Evolutionary conservation across 2,888 invertebrate genomes (phyloP), one percentile per base, ranked within the genome.

Genomic region (Glyphotaelius pellucidus): DNA sequence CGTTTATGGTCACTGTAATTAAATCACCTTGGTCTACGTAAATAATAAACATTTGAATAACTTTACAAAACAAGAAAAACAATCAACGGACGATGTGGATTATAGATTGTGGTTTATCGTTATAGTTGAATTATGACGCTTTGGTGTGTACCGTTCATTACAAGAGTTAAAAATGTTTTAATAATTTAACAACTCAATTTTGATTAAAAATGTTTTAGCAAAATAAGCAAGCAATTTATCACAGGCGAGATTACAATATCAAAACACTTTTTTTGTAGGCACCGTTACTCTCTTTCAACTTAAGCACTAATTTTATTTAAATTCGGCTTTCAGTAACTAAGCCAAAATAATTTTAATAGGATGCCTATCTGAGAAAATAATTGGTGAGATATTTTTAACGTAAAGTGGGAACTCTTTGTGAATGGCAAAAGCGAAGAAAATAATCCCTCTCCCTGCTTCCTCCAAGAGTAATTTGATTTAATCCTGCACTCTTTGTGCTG

Each of bases 1-100:
- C 90, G 88, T 79, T 91, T 89, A 80, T 15, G 38, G 90, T 89
- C 83, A 31, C 30, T 38, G 35, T 92, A 92, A 92, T 92, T 92
- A 80, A 92, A 92, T 92, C 89, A 35, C 35, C 35, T 3, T 90
- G 83, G 90, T 52, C 83, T 35, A 83, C 87, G n/a, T 42, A 87
- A 87, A 87, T 38, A 87, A 87, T 80, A 87, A 87, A 87, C 35
- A 87, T 35, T 67, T 32, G 19, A 87, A 52, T 52, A 31, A 52
- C 67, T 67, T 87, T 32, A 67, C 67, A 32, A 30, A 52, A 52
- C 30, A 42, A 12, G 52, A 30, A 84, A 84, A 42, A 42, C 42
- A 42, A 42, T 42, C 84, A 31, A 38, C 84, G 19, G 31, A 32
- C 32, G 4, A 81, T 14, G 3, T 25, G 2, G 32, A 81, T 81